Evolutionary conservation across 2,113 vertebrate genomes (phyloP), one percentile per base, ranked within the genome.

Genomic region (Albula glossodonta): DNA sequence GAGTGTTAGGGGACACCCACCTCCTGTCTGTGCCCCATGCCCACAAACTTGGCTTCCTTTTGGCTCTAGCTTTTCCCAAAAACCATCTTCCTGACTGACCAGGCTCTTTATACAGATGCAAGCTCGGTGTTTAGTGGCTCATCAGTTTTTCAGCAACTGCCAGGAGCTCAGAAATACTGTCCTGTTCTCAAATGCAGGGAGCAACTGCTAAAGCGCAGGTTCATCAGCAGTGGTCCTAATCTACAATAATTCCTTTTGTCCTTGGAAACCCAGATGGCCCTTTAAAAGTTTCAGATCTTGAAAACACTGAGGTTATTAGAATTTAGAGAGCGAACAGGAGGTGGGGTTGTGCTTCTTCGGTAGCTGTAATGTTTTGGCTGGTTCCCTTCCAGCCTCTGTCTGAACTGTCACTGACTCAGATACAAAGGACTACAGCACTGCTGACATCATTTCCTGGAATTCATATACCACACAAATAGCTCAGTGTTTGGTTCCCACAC

Each of bases 361-460:
- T 78, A 89, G 83, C 88, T 88, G 88, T 89, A 84, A 86, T 80
- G 85, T 88, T 90, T 86, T 84, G 17, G 25, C 86, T 85, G 80
- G 77, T 87, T 89, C 56, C 87, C 77, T 77, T 53, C 60, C 83
- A 77, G 84, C 57, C 63, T 85, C 51, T 51, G 84, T 86, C 80
- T 83, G 41, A 88, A 84, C 87, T 89, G 88, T 66, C 31, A 60
- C 82, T 84, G 80, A 86, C 88, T 91, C 88, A 89, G 89, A 89
- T 86, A 91, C 90, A 93, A 91, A 93, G 90, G 84, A 90, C 89
- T 89, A 91, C 82, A 87, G 90, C 87, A 51, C 51, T 87, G 88
- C 82, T 95, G 94, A 95, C 94, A 94, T 95, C 93, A 96, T 94
- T 95, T 96, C 95, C 95, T 95, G 92, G 89, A 92, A 95, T 96